phyloP scores from a whole-genome alignment of 2,888 invertebrate species.

The Nomada lathburiana region DNA sequence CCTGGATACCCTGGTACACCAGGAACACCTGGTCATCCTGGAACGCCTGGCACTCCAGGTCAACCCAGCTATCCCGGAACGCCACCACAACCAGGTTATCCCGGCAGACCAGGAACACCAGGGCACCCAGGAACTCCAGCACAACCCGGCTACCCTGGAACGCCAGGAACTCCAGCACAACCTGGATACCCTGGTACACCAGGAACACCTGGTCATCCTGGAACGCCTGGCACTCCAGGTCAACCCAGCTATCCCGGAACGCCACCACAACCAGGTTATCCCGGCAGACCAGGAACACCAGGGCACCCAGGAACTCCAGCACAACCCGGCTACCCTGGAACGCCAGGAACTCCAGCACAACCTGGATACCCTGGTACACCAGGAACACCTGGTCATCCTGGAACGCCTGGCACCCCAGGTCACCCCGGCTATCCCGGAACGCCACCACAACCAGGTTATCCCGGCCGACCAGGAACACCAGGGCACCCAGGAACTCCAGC shows the following conservation, averaged over 20 bases:
- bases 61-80: constrained; percentile 50
- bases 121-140: constrained; percentile 70
- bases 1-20: constrained; percentile 48
- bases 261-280: constrained; percentile 45
- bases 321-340: constrained; percentile 21
- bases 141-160: constrained; percentile 65
- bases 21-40: constrained; percentile 64
- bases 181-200: constrained; percentile 42
- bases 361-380: constrained; percentile 58
- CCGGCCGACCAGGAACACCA: background rate
- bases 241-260: too few species aligned
- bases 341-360: constrained; percentile 71
- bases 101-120: constrained; percentile 42
- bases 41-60: constrained; percentile 57
- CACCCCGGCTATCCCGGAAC: constrained; percentile 58
- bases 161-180: constrained; percentile 28
- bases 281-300: constrained; percentile 60
- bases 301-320: constrained; percentile 61
- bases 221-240: constrained; percentile 53
- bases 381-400: constrained; percentile 36
- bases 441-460: too few species aligned
- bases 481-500: constrained; percentile 19
- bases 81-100: constrained; percentile 62
- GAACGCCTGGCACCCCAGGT: constrained; percentile 37
- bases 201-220: constrained; percentile 40